Conservation (phyloP, 2,113 vertebrate genomes). For the Typhlomys cinereus region DNA sequence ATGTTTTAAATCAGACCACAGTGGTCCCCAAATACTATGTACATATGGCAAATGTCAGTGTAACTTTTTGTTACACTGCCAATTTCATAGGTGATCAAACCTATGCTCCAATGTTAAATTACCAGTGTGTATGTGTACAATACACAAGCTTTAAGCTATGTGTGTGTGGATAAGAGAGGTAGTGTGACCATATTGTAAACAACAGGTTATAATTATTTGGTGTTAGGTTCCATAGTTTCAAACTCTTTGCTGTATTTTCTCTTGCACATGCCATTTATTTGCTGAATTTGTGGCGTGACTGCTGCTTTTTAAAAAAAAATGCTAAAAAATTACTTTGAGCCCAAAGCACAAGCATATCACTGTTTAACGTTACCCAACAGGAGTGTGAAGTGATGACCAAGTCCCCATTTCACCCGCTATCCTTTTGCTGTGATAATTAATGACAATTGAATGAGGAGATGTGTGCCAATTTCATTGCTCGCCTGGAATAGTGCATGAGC, state of each 20-base stretch:
- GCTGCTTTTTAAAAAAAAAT: neutral
- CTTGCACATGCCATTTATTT: slow-evolving; percentile 51
- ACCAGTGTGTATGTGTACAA: slow-evolving; percentile 67
- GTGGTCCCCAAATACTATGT: slow-evolving; percentile 86
- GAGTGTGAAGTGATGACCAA: slow-evolving; percentile 66
- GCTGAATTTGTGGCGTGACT: slow-evolving; percentile 58
- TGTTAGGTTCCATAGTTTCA: slow-evolving; percentile 57
- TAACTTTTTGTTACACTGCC: slow-evolving; percentile 85
- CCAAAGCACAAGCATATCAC: slow-evolving; percentile 37
- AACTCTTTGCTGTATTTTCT: slow-evolving; percentile 52
- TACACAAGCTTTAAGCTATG: slow-evolving; percentile 60
- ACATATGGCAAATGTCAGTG: slow-evolving; percentile 82
- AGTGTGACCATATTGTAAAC: slow-evolving; percentile 48
- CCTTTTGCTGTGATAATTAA: slow-evolving; percentile 80
- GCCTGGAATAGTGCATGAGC: slow-evolving; percentile 91
- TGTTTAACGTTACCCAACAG: slow-evolving; percentile 57
- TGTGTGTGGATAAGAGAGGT: slow-evolving; percentile 25
- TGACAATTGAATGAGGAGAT: slow-evolving; percentile 82
- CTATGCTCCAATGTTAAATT: slow-evolving; percentile 76
- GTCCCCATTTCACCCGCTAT: slow-evolving; percentile 83
- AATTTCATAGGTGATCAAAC: slow-evolving; percentile 77
- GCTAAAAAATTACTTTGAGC: slow-evolving; percentile 61
- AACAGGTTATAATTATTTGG: slow-evolving; percentile 37
- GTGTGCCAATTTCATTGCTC: slow-evolving; percentile 81
- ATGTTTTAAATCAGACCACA: slow-evolving; percentile 88